Evolutionary conservation across 2,113 vertebrate species (phyloP), one percentile per base, ranked within the genome.

Genomic region (Pterocles burchelli): DNA sequence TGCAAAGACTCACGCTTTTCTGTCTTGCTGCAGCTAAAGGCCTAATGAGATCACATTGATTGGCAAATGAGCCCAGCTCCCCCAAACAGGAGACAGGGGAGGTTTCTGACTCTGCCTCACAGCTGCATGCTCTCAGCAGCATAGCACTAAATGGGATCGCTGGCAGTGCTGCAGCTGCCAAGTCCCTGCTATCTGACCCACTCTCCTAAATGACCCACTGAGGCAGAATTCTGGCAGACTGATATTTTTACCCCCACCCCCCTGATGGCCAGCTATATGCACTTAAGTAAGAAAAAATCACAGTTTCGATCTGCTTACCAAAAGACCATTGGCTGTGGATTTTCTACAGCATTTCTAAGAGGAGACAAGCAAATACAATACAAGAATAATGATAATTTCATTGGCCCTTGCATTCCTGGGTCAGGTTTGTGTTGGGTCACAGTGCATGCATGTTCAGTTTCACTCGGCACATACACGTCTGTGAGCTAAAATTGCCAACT

Each of bases 151-250:
- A 85, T 22, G n/a, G 91, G 77, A 81, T 18, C 66, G 25, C 49
- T 85, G 22, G 43, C 43, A 88, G 28, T 0, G 6, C 25, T 65
- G 88, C 89, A 72, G 65, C 74, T 54, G 54, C 66, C 2, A 0
- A 12, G 4, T 46, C 63, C 51, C 38, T 0, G 0, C 85, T 70
- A 48, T 28, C 54, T 88, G 75, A 94, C 63, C 75, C 71, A 11
- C 51, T 58, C 82, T 86, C n/a, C 85, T 74, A 75, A 72, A 79
- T 2, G 62, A 85, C 54, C 67, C 38, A 74, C 28, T 55, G 71
- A 96, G 49, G 85, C 59, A 92, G 71, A 94, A 88, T 74, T 51
- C 82, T 86, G 72, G 36, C 79, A 90, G 41, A 66, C 25, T n/a
- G 58, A 80, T 29, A 25, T 54, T 85, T 88, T 82, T 58, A 73